Percentiles rank a stretch among this genome's conserved stretches.
Evolutionary conservation across 2,797 vertebrate genomes (phyloP).

Genomic region (Pseudopleuronectes americanus): DNA sequence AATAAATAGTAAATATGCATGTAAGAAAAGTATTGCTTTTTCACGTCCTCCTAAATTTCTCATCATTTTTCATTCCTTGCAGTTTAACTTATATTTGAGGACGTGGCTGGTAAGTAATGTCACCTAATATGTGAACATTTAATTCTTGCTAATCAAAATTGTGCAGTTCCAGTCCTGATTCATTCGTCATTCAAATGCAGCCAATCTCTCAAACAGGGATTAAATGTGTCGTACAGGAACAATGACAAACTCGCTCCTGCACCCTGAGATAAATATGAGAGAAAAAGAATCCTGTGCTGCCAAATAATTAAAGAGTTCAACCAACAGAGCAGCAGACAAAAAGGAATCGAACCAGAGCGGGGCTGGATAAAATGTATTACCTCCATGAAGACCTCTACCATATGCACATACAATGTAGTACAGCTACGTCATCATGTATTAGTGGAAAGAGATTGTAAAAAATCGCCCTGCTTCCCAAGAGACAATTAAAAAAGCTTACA

Average conservation of each 20-base stretch:
- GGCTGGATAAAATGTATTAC: conserved; percentile 30
- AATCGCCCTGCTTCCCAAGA: conserved; percentile 8
- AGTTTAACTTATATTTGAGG: conserved; percentile 37
- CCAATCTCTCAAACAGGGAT: conserved; percentile 54
- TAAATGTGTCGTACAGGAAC: conserved; percentile 57
- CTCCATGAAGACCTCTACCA: conserved; percentile 23
- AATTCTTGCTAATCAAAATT: conserved; percentile 58
- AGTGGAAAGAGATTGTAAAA: conserved; percentile 30
- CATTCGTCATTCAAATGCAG: conserved; percentile 55
- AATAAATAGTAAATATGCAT: too few relatives aligned
- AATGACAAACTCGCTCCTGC: conserved; percentile 50
- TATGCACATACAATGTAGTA: conserved; percentile 6
- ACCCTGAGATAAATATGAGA: conserved; percentile 44
- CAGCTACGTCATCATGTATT: conserved; percentile 18
- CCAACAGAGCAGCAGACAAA: conserved; percentile 38
- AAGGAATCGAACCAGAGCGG: conserved; percentile 31
- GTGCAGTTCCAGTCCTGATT: conserved; percentile 54
- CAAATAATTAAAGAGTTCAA: conserved; percentile 54
- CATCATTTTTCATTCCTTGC: not conserved
- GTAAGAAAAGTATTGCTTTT: too few relatives aligned
- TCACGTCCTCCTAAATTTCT: too few relatives aligned
- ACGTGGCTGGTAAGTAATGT: conserved; percentile 29
- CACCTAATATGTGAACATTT: conserved; percentile 46
- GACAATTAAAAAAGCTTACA: conserved; percentile 56
- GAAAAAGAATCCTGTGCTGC: conserved; percentile 26